Evolutionary conservation across 2,888 invertebrate genomes (phyloP), one percentile per base, ranked within the genome.

Genomic region (Frankliniella intonsa): DNA sequence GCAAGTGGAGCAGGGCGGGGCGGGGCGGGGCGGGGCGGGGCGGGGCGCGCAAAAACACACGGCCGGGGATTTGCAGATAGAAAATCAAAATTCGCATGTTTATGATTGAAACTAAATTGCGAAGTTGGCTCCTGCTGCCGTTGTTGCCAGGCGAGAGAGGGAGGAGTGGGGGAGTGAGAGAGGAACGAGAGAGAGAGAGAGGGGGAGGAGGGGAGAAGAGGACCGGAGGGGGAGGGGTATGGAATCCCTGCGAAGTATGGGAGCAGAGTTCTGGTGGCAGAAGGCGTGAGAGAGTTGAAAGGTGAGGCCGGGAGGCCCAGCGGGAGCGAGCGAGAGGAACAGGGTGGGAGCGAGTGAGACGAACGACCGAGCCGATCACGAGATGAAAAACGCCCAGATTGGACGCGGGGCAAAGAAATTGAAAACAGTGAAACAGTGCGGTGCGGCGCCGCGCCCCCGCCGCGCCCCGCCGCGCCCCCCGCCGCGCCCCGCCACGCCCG

Each of bases 11-110:
- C 14, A 62, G 14, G 14, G 3, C 12, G 7, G 55, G 17, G 17
- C 19, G 62, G 38, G 38, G 38, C 5, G 38, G 38, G 38, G 38
- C 5, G 69, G n/a, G 22, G 69, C 22, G 69, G 25, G 17, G 69
- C 8, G 69, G 25, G 69, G 25, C n/a, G 69, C 69, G 69, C 69
- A 76, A 76, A 76, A 76, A 76, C 69, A 76, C 69, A 76, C 69
- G 12, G 25, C 12, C 69, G 14, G 62, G 69, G 69, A 76, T 76
- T 76, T 76, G 69, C 69, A 76, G 69, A 76, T 76, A 76, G 69
- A 76, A 76, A 76, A 76, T 76, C 69, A 76, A 76, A 76, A 76
- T 76, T 76, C 69, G 69, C 69, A 76, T 76, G 69, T 76, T 76
- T 76, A 76, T 76, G 69, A 76, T 76, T 76, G 69, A 76, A 76